Percentiles rank a stretch among this genome's conserved stretches.
Evolutionary conservation across 2,888 invertebrate species (phyloP).

Genomic region (Galerucella calmariensis): DNA sequence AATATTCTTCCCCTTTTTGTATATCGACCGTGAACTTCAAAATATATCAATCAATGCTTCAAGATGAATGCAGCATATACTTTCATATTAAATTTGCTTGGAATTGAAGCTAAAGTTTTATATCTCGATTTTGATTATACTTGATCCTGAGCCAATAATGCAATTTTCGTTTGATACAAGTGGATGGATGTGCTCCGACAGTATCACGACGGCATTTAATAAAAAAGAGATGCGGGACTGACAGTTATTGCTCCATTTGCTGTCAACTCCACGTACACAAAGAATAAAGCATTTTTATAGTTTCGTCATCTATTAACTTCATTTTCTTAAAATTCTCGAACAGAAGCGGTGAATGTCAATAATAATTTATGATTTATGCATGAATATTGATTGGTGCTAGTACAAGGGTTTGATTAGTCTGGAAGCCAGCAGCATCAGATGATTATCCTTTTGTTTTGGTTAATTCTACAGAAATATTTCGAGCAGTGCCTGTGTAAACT

Average conservation of each 20-base stretch:
- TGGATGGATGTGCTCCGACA: conserved; percentile 20
- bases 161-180: conserved; percentile 31
- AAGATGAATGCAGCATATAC: neutral
- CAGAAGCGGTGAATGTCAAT: neutral
- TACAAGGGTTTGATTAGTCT: no score
- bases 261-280: conserved; percentile 37
- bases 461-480: no score
- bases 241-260: conserved; percentile 46
- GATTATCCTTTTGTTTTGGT: no score
- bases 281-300: conserved; percentile 38
- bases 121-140: neutral
- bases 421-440: no score
- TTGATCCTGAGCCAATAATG: conserved; percentile 22
- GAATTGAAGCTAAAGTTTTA: conserved; percentile 14
- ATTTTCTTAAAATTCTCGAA: neutral
- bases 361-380: neutral
- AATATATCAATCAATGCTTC: conserved; percentile 1
- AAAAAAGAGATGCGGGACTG: conserved; percentile 44
- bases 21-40: neutral
- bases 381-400: neutral
- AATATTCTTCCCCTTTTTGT: no score
- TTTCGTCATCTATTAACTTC: conserved; percentile 20
- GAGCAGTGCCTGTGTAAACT: no score
- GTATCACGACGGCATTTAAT: conserved; percentile 47
- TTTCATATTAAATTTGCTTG: conserved; percentile 5